Base-by-base conservation (phyloP, 2,888 invertebrate species). In the Ophioninae sp. region DNA sequence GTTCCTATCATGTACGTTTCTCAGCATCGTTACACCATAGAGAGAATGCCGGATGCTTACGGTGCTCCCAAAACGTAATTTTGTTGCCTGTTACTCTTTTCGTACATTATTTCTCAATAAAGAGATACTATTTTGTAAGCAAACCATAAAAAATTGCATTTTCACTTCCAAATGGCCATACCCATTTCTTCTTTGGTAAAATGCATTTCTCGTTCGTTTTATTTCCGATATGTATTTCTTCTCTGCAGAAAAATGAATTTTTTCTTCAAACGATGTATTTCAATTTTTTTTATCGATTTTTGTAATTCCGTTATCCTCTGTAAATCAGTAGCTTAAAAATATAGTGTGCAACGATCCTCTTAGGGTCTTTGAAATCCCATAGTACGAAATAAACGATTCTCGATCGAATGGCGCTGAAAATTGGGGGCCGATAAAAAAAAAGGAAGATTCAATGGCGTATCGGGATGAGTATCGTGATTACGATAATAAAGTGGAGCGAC, bases 41-140 rank as follows among this genome's bases (percentile, higher is more conserved):
- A 99, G 93, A 95, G 99, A 91, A 99, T 99, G 99, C 99, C 99
- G 0, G 99, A 99, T 94, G 99, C 99, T 5, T 99, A 98, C 94
- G 99, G 99, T 58, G 98, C 98, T 71, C 98, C 98, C 0, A 96
- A 96, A 92, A 93, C 90, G 88, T 93, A 89, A 89, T 39, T 51
- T 51, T 51, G 30, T 30, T 30, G 30, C 30, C 17, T 17, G 51
- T 3, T 10, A 13, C 51, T 51, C 51, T 51, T 13, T 51, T 13
- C 13, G 13, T 51, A 63, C 23, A 6, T 30, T 5, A 30, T 63
- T 63, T 30, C 13, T 63, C 22, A 63, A 63, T 63, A 63, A 63
- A 63, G 13, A 30, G 63, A 10, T 22, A 63, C 17, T 30, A 51
- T 51, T 51, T 51, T 51, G 13, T 51, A 51, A 17, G 51, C 51